A percentile compares a stretch with the other conserved stretches of the same genome.
phyloP scores from a whole-genome alignment of 2,888 invertebrate species.

The Ceriagrion tenellum region DNA sequence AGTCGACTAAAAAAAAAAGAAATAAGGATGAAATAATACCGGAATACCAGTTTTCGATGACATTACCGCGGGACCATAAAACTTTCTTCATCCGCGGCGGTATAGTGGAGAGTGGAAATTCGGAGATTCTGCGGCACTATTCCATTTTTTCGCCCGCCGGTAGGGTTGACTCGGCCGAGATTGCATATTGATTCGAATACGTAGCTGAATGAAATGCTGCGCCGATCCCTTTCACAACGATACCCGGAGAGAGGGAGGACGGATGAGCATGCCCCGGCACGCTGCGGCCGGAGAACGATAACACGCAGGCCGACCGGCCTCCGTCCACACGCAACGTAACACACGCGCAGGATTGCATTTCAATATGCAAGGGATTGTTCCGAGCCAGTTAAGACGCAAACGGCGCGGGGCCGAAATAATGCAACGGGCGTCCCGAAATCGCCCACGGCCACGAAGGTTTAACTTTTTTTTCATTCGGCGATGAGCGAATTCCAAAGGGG shows the following conservation, averaged over 20 bases:
- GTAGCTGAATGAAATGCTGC: neutral
- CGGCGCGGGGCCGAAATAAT: neutral
- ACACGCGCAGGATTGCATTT: neutral
- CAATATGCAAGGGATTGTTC: conserved; percentile 13
- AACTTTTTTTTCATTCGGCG: neutral
- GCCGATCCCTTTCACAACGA: neutral
- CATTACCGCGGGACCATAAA: neutral
- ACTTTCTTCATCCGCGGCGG: neutral
- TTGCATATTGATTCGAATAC: neutral
- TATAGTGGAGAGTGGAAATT: neutral
- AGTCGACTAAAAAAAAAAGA: neutral
- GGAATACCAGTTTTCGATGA: neutral
- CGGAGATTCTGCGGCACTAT: neutral
- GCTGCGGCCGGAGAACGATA: neutral
- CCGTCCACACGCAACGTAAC: neutral
- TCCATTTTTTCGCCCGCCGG: neutral
- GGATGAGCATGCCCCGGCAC: too few relatives aligned
- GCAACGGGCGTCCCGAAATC: neutral
- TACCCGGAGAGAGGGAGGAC: neutral
- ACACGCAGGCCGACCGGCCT: neutral
- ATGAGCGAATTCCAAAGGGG: neutral
- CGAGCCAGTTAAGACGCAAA: neutral
- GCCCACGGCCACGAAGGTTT: neutral
- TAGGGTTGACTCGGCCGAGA: neutral
- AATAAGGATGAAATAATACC: neutral